Conservation (phyloP, 2,113 vertebrate genomes). For the Pluvialis apricaria region DNA sequence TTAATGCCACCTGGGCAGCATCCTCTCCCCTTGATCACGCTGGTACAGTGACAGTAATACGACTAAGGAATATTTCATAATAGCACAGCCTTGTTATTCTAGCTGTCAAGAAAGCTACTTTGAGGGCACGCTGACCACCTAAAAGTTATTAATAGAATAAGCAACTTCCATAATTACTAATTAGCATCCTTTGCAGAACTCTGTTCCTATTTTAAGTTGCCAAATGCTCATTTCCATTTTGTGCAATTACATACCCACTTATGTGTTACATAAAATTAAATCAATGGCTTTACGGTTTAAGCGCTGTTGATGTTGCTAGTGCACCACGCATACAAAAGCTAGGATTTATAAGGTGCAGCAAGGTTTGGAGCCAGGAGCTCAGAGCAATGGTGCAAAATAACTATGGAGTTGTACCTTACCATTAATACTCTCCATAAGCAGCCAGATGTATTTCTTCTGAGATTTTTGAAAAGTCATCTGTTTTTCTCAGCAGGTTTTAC, state of each 20-base stretch:
- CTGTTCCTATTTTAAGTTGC: background rate
- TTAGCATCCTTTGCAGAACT: background rate
- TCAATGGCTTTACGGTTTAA: background rate
- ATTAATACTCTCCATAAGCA: background rate
- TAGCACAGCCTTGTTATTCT: background rate
- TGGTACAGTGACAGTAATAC: background rate
- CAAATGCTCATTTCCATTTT: background rate
- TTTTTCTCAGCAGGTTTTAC: background rate
- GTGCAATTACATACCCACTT: background rate
- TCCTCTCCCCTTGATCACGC: background rate
- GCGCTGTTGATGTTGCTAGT: background rate
- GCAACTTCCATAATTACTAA: background rate
- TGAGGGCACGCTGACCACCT: background rate
- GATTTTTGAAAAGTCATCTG: background rate
- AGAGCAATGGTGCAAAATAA: background rate
- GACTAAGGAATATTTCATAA: background rate
- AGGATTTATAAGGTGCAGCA: background rate
- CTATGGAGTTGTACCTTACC: background rate
- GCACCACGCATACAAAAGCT: background rate
- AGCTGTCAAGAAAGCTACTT: background rate
- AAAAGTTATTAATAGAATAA: background rate
- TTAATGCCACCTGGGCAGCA: background rate
- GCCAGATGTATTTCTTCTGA: background rate
- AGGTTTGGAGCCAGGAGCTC: background rate
- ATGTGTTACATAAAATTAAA: background rate